Percentiles rank a stretch among this genome's conserved stretches.
phyloP scores from a whole-genome alignment of 2,888 invertebrate genomes.

The Phytoseiulus persimilis region DNA sequence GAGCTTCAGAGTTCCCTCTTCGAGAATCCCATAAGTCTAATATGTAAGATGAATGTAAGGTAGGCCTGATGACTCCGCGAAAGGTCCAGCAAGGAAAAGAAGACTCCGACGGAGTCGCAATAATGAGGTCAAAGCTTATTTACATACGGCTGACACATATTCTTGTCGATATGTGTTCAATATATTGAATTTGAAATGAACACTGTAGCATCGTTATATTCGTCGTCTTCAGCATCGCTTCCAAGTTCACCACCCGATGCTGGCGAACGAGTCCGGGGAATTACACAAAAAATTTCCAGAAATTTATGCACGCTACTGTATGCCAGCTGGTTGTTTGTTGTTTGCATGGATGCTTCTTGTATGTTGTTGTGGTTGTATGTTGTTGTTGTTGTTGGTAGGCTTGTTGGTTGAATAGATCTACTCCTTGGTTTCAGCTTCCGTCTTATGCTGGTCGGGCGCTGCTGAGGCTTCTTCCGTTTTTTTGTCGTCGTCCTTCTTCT shows the following conservation, averaged over 20 bases:
- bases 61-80: not conserved
- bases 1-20: not conserved
- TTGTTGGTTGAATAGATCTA: slow-evolving; percentile 15
- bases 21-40: not conserved
- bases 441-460: slow-evolving; percentile 14
- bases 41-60: not conserved
- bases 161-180: not conserved
- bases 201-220: not conserved
- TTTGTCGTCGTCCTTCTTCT: not conserved
- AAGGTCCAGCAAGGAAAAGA: not conserved
- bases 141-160: not conserved
- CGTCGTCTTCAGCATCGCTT: not conserved
- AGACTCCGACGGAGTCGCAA: not conserved
- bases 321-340: not conserved
- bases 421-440: slow-evolving; percentile 21
- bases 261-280: not conserved
- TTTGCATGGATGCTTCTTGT: slow-evolving; percentile 19
- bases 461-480: slow-evolving; percentile 19
- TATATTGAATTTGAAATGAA: slow-evolving; percentile 5
- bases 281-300: slow-evolving; percentile 5
- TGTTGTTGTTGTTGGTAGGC: not conserved
- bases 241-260: not conserved
- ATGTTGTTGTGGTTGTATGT: slow-evolving; percentile 18
- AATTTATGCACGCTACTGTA: not conserved
- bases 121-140: slow-evolving; percentile 5